Conservation (phyloP, 2,888 invertebrate genomes). For the Scaptodrosophila latifasciaeformis region DNA sequence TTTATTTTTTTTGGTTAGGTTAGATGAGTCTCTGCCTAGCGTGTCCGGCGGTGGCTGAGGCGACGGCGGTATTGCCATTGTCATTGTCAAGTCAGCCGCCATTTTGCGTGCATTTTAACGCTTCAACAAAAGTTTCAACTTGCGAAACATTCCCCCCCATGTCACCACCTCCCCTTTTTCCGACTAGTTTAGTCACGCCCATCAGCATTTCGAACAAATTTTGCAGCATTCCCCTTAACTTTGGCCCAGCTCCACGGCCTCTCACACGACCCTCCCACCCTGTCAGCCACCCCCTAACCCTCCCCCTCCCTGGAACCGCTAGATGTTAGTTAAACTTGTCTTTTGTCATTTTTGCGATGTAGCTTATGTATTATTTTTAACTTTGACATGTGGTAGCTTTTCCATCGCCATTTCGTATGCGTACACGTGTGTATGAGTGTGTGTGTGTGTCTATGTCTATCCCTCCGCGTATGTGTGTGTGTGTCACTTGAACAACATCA, state of each 20-base stretch:
- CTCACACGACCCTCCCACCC: background rate
- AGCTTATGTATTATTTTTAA: constrained; percentile 54
- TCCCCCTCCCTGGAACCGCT: background rate
- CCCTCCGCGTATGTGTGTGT: no score
- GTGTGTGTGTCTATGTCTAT: constrained; percentile 29
- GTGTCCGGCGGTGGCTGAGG: no score
- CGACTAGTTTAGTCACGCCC: no score
- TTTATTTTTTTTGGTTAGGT: no score
- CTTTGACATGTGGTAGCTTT: constrained; percentile 65
- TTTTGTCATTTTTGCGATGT: background rate
- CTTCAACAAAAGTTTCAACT: constrained; percentile 47
- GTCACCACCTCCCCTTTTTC: background rate
- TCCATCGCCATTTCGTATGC: constrained; percentile 16
- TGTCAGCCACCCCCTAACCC: constrained; percentile 13
- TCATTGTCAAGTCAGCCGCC: background rate
- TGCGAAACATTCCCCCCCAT: constrained; percentile 12
- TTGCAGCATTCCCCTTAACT: background rate
- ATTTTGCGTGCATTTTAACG: constrained; percentile 34
- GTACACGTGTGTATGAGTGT: background rate
- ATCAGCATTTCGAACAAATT: background rate
- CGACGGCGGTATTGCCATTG: no score
- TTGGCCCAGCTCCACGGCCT: constrained; percentile 7
- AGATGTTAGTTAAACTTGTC: constrained; percentile 1
- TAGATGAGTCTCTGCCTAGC: no score
- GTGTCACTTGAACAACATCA: constrained; percentile 44